Evolutionary conservation across 2,888 invertebrate species (phyloP).

Genomic region (Microctonus hyperodae): DNA sequence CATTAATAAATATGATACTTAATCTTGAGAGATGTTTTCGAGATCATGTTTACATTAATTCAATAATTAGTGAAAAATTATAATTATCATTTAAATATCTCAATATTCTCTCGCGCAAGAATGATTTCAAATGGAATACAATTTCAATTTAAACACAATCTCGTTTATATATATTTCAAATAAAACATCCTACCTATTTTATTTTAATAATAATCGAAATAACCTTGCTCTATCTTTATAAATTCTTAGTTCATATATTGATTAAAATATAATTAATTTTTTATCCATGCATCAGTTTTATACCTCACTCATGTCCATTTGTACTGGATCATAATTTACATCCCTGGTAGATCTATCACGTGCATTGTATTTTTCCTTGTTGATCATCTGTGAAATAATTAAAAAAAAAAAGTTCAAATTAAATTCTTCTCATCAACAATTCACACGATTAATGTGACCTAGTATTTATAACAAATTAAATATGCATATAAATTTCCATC

Average conservation of each 20-base stretch:
- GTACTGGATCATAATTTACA: constrained; percentile 78
- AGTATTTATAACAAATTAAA: not conserved
- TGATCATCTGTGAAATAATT: constrained; percentile 37
- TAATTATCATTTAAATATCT: too few species aligned
- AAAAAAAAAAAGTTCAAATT: not conserved
- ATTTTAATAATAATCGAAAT: not conserved
- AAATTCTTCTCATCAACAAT: not conserved
- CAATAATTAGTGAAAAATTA: not conserved
- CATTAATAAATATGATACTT: constrained; percentile 25
- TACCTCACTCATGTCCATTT: constrained; percentile 83
- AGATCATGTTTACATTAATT: constrained; percentile 30
- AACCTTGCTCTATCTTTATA: not conserved
- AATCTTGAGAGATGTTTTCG: constrained; percentile 18
- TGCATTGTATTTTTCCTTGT: constrained; percentile 45
- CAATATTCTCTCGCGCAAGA: not conserved
- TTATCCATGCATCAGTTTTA: constrained; percentile 42
- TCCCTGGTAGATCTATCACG: constrained; percentile 65
- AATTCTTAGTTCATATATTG: constrained; percentile 5
- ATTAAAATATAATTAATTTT: constrained; percentile 6
- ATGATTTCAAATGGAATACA: not conserved
- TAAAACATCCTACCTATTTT: constrained; percentile 10
- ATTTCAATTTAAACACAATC: constrained; percentile 13
- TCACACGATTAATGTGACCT: not conserved
- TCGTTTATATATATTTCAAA: constrained; percentile 7
- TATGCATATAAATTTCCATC: too few species aligned